Conservation (phyloP, 2,113 vertebrate genomes). For the Oreotragus oreotragus region DNA sequence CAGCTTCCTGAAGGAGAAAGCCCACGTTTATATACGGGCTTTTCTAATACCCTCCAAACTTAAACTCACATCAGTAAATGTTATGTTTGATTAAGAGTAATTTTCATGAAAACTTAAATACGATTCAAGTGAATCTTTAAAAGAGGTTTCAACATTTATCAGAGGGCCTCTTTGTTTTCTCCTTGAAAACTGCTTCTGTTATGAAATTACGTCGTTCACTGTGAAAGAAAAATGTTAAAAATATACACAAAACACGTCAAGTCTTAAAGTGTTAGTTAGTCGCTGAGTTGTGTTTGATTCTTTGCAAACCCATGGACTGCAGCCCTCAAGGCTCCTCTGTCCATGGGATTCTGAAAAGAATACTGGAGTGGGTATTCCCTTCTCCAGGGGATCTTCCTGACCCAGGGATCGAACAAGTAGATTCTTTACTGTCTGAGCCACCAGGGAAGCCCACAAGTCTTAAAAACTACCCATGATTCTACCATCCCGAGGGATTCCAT, state of each 20-base stretch:
- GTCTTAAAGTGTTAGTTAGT: background rate
- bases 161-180: background rate
- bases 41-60: background rate
- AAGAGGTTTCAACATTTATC: background rate
- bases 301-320: background rate
- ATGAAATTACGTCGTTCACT: background rate
- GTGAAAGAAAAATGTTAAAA: background rate
- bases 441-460: background rate
- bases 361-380: background rate
- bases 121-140: background rate
- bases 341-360: background rate
- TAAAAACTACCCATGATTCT: background rate
- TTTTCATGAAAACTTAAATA: constrained; percentile 3
- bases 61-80: background rate
- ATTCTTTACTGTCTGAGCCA: background rate
- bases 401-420: background rate
- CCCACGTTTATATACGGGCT: background rate
- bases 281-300: background rate
- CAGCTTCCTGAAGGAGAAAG: background rate
- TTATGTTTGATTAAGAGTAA: background rate
- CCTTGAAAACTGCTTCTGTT: background rate
- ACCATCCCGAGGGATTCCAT: background rate
- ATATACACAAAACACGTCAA: background rate
- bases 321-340: background rate
- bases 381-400: background rate